phyloP scores from a whole-genome alignment of 2,888 invertebrate genomes.

The Epicampocera succincta region DNA sequence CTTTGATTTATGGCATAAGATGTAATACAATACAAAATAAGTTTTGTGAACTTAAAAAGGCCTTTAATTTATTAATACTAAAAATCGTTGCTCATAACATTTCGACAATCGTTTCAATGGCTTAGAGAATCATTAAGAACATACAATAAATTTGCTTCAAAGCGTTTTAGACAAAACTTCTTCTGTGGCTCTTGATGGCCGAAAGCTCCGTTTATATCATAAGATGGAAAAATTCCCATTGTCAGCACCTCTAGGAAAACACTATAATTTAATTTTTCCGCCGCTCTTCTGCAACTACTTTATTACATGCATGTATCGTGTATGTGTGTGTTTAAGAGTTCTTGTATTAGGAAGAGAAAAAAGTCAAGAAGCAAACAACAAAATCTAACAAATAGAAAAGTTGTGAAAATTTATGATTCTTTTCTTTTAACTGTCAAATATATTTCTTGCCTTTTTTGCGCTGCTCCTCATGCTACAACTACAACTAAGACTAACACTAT shows the following conservation, averaged over 20 bases:
- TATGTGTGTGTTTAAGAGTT: slow-evolving; percentile 39
- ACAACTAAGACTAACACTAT: slow-evolving; percentile 30
- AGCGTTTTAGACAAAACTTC: background rate
- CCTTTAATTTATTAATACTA: slow-evolving; percentile 38
- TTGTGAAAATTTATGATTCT: slow-evolving; percentile 70
- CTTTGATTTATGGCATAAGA: slow-evolving; percentile 2
- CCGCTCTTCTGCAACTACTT: slow-evolving; percentile 44
- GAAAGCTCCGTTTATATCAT: slow-evolving; percentile 57
- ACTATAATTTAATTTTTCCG: slow-evolving; percentile 63
- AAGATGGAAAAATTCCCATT: slow-evolving; percentile 65
- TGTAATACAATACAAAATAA: slow-evolving; percentile 3
- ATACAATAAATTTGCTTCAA: slow-evolving; percentile 25
- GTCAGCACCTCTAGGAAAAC: slow-evolving; percentile 62
- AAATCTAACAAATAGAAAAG: slow-evolving; percentile 59
- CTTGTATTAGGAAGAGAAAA: slow-evolving; percentile 16
- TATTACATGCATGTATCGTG: slow-evolving; percentile 18
- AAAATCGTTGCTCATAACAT: slow-evolving; percentile 33
- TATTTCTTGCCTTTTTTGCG: slow-evolving; percentile 48
- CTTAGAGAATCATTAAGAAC: slow-evolving; percentile 25
- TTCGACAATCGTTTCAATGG: slow-evolving; percentile 40
- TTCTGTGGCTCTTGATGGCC: background rate
- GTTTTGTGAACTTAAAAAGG: background rate
- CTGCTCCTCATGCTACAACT: slow-evolving; percentile 13
- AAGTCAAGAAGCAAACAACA: background rate
- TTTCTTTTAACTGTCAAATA: slow-evolving; percentile 70